phyloP scores from a whole-genome alignment of 1,140 invertebrate genomes.

The Eriocheir sinensis region DNA sequence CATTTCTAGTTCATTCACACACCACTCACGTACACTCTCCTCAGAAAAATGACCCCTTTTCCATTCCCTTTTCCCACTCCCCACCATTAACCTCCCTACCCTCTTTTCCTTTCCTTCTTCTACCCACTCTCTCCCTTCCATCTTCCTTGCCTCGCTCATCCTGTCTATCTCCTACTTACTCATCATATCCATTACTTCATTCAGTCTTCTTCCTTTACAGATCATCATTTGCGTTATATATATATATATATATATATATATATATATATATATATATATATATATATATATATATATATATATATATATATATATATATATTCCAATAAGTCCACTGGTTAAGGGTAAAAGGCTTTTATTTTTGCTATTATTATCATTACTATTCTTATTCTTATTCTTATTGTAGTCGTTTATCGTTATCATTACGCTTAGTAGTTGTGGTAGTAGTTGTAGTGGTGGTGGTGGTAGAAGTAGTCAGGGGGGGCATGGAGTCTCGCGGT shows the following conservation, averaged over 20 bases:
- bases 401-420: too few species aligned
- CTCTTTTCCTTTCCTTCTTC: not conserved
- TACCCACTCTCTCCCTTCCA: not conserved
- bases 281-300: slow-evolving; percentile 28
- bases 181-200: not conserved
- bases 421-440: too few species aligned
- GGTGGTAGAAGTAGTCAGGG: too few species aligned
- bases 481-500: too few species aligned
- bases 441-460: too few species aligned
- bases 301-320: not conserved
- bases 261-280: slow-evolving; percentile 28
- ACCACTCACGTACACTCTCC: not conserved
- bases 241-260: slow-evolving; percentile 21
- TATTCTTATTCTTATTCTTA: too few species aligned
- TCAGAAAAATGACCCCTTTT: not conserved
- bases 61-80: not conserved
- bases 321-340: too few species aligned
- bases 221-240: not conserved
- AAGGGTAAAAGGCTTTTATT: too few species aligned
- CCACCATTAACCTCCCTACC: not conserved
- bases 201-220: not conserved
- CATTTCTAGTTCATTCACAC: too few species aligned
- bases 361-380: too few species aligned
- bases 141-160: not conserved
- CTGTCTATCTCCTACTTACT: too few species aligned